A percentile compares a stretch with the other conserved stretches of the same genome.
phyloP scores from a whole-genome alignment of 2,888 invertebrate genomes.

The Vanessa cardui region DNA sequence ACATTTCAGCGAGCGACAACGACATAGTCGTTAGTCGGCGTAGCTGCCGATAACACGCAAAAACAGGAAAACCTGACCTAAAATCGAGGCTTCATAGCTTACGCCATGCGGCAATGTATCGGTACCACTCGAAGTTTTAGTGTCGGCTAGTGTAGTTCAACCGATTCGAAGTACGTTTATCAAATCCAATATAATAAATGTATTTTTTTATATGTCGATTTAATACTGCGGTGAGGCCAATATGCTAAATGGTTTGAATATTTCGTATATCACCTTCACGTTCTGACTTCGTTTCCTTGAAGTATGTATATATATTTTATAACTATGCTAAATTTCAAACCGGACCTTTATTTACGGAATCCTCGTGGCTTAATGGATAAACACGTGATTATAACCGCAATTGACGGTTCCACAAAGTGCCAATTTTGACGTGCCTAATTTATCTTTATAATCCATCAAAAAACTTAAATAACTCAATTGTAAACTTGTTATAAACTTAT shows the following conservation, averaged over 20 bases:
- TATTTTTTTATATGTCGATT: slow-evolving; percentile 5
- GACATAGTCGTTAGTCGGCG: slow-evolving; percentile 48
- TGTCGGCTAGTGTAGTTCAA: slow-evolving; percentile 10
- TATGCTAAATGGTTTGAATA: neutral
- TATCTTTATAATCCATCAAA: no score
- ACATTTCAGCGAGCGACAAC: slow-evolving; percentile 54
- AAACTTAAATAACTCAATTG: no score
- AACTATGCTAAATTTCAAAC: no score
- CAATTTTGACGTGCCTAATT: no score
- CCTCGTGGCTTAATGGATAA: no score
- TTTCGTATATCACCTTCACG: neutral
- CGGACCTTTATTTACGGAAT: no score
- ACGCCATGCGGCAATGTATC: slow-evolving; percentile 31
- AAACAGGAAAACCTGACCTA: slow-evolving; percentile 47
- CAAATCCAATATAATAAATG: slow-evolving; percentile 11
- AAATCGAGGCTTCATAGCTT: slow-evolving; percentile 32
- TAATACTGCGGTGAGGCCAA: neutral
- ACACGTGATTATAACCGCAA: no score
- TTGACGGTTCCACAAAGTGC: no score
- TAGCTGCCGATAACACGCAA: slow-evolving; percentile 47
- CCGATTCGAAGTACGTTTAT: slow-evolving; percentile 12
- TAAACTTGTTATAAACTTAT: no score
- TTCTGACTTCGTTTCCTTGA: neutral
- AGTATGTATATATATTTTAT: no score
- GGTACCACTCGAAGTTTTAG: slow-evolving; percentile 33